Percentiles rank a stretch among this genome's conserved stretches.
These are phyloP conservation scores for Acrossocheilus fasciatus DNA, from an alignment of 2,797 vertebrate genomes.

Conservation along the genomic window DNA sequence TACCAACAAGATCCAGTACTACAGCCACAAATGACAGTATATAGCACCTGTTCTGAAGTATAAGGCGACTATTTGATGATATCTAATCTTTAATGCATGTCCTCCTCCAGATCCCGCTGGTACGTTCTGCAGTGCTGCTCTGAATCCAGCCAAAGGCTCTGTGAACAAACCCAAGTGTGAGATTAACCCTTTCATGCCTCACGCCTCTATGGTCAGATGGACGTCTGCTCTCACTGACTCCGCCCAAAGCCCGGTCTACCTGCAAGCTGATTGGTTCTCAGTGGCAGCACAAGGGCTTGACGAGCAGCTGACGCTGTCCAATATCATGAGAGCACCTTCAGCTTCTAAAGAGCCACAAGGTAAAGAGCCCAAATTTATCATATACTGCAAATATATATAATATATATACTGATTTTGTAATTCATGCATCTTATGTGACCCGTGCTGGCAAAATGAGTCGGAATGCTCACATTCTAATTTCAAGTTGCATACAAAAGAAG, in stretches of 20 bases:
- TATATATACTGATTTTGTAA: too few relatives aligned
- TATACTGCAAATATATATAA: not conserved
- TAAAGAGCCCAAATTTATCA: conserved; percentile 38
- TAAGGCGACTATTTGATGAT: not conserved
- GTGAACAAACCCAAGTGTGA: conserved; percentile 80
- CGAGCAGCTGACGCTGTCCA: conserved; percentile 70
- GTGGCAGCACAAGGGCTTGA: conserved; percentile 70
- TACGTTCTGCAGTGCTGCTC: conserved; percentile 70
- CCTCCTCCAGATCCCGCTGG: conserved; percentile 70
- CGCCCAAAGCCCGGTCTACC: conserved; percentile 76
- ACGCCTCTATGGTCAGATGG: conserved; percentile 80
- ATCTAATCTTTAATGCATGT: not conserved
- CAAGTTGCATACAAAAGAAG: too few relatives aligned
- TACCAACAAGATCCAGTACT: too few relatives aligned
- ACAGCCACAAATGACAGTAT: not conserved
- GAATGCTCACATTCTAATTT: too few relatives aligned
- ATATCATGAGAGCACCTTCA: conserved; percentile 67
- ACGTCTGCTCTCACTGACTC: conserved; percentile 72
- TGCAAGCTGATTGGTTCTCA: conserved; percentile 83
- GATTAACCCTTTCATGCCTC: conserved; percentile 80
- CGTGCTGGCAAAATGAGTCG: too few relatives aligned
- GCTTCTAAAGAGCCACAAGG: conserved; percentile 68
- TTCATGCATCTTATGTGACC: too few relatives aligned
- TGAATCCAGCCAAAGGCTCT: conserved; percentile 69
- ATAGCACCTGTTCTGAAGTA: too few relatives aligned